phyloP scores from a whole-genome alignment of 2,113 vertebrate species.

The Ginglymostoma cirratum region DNA sequence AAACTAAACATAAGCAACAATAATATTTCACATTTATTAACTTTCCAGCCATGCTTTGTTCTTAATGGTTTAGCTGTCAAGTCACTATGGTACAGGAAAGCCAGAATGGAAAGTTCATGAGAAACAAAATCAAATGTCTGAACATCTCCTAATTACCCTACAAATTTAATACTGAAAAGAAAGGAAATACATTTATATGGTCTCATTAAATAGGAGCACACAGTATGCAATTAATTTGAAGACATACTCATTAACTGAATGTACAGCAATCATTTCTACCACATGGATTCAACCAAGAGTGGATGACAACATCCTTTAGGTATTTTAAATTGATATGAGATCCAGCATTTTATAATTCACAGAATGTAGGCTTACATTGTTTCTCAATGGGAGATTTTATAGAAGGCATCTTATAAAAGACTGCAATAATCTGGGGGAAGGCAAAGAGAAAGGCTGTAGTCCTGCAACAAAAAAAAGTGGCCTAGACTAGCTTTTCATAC shows the following conservation, averaged over 20 bases:
- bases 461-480: neutral
- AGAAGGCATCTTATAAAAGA: neutral
- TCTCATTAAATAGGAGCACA: neutral
- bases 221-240: neutral
- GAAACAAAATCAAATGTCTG: neutral
- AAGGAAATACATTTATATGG: neutral
- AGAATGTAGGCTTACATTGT: neutral
- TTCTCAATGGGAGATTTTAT: neutral
- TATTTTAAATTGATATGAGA: neutral
- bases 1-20: neutral
- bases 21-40: neutral
- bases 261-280: neutral
- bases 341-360: neutral
- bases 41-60: constrained; percentile 2
- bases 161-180: neutral
- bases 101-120: neutral
- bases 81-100: constrained; percentile 39
- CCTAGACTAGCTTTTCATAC: neutral
- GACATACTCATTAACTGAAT: neutral
- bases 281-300: neutral
- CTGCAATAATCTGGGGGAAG: neutral
- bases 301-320: neutral
- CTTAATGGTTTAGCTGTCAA: constrained; percentile 40
- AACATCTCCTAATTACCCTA: neutral
- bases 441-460: neutral